Conservation (phyloP, 2,797 vertebrate genomes). For the Urosaurus nigricauda region DNA sequence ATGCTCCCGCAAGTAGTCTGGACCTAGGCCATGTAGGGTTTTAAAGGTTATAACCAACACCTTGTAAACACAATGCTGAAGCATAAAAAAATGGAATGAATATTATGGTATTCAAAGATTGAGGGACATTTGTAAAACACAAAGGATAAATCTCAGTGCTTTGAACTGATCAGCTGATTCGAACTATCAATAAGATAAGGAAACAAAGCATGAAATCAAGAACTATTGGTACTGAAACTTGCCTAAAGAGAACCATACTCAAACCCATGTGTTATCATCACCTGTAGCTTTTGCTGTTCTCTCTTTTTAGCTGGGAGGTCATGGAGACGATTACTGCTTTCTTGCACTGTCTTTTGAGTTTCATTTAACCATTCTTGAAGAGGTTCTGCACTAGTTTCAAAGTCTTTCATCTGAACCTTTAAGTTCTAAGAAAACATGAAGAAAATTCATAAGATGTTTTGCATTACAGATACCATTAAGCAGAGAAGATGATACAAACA, state of each 20-base stretch:
- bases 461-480: not conserved
- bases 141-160: slow-evolving; percentile 1
- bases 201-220: slow-evolving; percentile 44
- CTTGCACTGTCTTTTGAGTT: slow-evolving; percentile 85
- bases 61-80: not conserved
- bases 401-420: slow-evolving; percentile 92
- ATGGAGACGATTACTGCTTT: slow-evolving; percentile 86
- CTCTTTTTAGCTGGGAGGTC: slow-evolving; percentile 90
- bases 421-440: slow-evolving; percentile 81
- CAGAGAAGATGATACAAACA: not conserved
- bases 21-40: no score
- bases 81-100: not conserved
- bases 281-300: slow-evolving; percentile 93
- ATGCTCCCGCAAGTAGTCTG: no score
- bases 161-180: slow-evolving; percentile 22
- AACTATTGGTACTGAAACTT: not conserved
- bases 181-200: not conserved
- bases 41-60: no score
- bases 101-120: not conserved
- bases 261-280: slow-evolving; percentile 47
- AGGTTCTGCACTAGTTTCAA: slow-evolving; percentile 89
- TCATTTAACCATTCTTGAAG: slow-evolving; percentile 87
- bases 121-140: not conserved
- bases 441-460: not conserved
- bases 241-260: not conserved